These are phyloP conservation scores for Ptiloglossa arizonensis DNA, from an alignment of 1,140 invertebrate species.

Conservation along the genomic window DNA sequence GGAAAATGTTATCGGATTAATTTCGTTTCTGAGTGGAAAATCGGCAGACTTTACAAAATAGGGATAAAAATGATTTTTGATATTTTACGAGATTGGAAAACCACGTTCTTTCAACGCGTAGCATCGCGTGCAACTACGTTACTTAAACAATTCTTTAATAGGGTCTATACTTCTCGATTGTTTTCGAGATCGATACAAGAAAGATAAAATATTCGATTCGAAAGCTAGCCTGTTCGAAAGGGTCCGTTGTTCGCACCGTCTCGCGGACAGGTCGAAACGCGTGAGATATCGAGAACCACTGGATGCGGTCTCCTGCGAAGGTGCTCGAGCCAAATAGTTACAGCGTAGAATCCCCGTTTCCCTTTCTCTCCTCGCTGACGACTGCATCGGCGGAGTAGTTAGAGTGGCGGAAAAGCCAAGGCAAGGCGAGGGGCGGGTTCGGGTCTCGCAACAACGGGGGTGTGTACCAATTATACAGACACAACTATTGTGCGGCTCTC, in stretches of 20 bases:
- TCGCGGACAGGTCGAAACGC: not conserved
- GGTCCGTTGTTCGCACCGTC: not conserved
- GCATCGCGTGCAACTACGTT: no score
- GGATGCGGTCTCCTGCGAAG: constrained; percentile 58
- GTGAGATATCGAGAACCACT: constrained; percentile 59
- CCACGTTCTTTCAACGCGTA: no score
- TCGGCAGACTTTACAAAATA: no score
- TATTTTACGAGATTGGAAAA: no score
- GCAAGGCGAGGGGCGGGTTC: constrained; percentile 22
- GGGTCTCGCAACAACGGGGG: constrained; percentile 55
- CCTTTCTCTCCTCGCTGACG: constrained; percentile 40
- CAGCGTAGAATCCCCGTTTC: constrained; percentile 49
- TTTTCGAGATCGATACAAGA: no score
- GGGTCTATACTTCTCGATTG: no score
- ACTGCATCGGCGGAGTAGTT: constrained; percentile 46
- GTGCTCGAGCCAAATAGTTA: constrained; percentile 74
- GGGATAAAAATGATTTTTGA: no score
- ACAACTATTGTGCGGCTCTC: constrained; percentile 80
- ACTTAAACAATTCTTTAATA: no score
- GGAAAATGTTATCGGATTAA: no score
- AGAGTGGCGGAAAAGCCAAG: constrained; percentile 47
- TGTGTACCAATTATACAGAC: constrained; percentile 80
- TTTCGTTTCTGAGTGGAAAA: no score
- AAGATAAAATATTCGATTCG: no score
- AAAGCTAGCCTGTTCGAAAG: no score